Conservation (phyloP, 2,113 vertebrate species). For the Dendrocopos noguchii region DNA sequence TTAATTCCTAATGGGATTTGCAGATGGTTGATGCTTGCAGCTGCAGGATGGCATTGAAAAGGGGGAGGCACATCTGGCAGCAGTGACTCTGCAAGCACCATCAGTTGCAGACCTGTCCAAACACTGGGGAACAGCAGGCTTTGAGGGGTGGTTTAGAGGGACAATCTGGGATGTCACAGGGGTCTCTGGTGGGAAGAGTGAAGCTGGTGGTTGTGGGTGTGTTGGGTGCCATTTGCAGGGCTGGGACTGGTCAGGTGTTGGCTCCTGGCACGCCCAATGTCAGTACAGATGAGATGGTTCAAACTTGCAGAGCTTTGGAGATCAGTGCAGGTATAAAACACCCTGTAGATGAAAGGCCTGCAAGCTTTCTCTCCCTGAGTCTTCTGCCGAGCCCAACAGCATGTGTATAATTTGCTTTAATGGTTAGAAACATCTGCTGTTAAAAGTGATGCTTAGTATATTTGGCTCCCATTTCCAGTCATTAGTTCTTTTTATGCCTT, state of each 20-base stretch:
- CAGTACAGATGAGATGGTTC: neutral
- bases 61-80: neutral
- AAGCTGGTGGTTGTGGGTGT: accelerated
- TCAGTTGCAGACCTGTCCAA: neutral
- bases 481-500: constrained; percentile 66
- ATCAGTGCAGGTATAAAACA: neutral
- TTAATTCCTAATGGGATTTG: neutral
- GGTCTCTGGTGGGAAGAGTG: neutral
- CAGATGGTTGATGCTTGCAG: accelerated
- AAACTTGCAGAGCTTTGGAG: neutral
- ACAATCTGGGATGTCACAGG: neutral
- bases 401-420: constrained; percentile 52
- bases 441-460: constrained; percentile 68
- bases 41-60: neutral
- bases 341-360: neutral
- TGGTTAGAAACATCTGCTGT: constrained; percentile 70
- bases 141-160: neutral
- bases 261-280: neutral
- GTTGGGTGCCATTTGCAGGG: accelerated
- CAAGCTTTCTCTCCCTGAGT: neutral
- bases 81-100: accelerated
- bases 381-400: constrained; percentile 55
- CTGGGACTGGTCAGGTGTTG: neutral
- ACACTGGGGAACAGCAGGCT: neutral
- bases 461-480: constrained; percentile 64